Conservation (phyloP, 92 coral and sea anemone genomes). For the Bergia sp. region DNA sequence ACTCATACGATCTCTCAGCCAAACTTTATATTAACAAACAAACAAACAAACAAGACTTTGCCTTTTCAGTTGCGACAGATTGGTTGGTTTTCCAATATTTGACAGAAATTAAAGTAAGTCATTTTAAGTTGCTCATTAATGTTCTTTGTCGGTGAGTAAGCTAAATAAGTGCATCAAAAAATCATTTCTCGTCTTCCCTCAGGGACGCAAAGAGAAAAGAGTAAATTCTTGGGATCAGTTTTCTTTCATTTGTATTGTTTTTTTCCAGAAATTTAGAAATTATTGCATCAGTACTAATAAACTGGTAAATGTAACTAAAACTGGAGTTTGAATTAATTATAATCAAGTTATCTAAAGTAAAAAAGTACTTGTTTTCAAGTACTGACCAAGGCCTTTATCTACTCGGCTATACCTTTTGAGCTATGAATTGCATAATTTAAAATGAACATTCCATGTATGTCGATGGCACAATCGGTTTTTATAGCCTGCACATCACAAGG, state of each 20-base stretch:
- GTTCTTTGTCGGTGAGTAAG: neutral
- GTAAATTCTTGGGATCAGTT: neutral
- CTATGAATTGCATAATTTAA: too few species aligned
- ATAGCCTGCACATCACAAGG: too few species aligned
- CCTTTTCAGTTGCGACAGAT: neutral
- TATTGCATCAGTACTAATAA: neutral
- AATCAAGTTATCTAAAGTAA: neutral
- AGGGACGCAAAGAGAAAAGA: neutral
- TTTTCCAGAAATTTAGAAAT: neutral
- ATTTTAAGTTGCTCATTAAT: neutral
- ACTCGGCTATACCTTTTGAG: too few species aligned
- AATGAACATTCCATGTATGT: too few species aligned
- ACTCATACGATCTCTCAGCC: neutral
- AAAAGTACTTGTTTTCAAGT: too few species aligned
- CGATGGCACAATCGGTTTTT: too few species aligned
- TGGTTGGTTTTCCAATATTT: neutral
- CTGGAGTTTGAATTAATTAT: neutral
- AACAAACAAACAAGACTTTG: neutral
- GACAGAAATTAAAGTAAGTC: neutral
- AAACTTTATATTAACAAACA: neutral
- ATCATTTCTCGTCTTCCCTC: neutral
- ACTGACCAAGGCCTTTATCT: too few species aligned
- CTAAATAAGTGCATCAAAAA: neutral
- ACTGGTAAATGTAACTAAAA: neutral
- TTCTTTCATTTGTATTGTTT: neutral